Conservation (phyloP, 2,888 invertebrate species). For the Troilus luridus region DNA sequence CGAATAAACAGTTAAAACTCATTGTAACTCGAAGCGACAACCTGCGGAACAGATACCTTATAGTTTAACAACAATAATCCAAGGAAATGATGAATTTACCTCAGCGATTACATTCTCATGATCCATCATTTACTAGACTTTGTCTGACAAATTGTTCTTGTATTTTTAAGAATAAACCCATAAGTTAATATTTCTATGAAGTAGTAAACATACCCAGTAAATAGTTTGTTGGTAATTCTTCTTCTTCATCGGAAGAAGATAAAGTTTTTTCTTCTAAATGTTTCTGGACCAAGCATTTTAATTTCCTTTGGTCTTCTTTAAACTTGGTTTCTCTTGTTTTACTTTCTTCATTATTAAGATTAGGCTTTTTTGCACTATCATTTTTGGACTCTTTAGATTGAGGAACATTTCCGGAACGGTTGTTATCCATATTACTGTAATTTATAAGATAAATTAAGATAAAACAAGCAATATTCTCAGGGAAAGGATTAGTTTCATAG, state of each 20-base stretch:
- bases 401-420: neutral
- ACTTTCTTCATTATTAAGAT: neutral
- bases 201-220: constrained; percentile 63
- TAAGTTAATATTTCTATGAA: neutral
- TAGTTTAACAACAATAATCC: too few relatives aligned
- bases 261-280: constrained; percentile 64
- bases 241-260: constrained; percentile 65
- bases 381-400: constrained; percentile 2
- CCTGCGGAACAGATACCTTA: too few relatives aligned
- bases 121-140: neutral
- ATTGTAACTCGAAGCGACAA: too few relatives aligned
- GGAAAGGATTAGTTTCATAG: neutral
- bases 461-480: neutral
- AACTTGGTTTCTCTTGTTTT: constrained; percentile 62
- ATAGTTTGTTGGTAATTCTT: constrained; percentile 65
- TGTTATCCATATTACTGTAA: neutral
- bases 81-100: too few relatives aligned
- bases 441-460: neutral
- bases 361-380: neutral
- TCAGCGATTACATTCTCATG: too few relatives aligned
- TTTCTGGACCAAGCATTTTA: constrained; percentile 65
- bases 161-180: neutral
- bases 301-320: constrained; percentile 63
- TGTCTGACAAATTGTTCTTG: neutral
- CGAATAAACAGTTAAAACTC: too few relatives aligned